These are phyloP conservation scores for Acrocephalus scirpaceus DNA, from an alignment of 2,797 vertebrate species.

Conservation along the genomic window DNA sequence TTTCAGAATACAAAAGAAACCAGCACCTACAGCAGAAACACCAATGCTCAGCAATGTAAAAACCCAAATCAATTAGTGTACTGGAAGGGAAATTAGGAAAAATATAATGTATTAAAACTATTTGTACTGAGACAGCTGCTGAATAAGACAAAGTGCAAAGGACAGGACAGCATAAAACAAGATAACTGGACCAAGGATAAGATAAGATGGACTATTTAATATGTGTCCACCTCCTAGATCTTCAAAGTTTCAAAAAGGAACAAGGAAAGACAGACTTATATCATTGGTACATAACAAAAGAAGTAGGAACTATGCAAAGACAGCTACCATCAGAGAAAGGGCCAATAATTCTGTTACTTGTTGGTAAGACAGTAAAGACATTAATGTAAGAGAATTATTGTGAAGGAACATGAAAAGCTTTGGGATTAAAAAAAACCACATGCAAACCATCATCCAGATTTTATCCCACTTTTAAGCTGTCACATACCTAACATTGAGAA, in stretches of 20 bases:
- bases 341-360: background rate
- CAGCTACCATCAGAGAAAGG: conserved; percentile 2
- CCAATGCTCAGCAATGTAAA: background rate
- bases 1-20: background rate
- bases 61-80: background rate
- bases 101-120: background rate
- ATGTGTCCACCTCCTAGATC: background rate
- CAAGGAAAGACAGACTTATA: background rate
- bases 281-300: background rate
- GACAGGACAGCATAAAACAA: background rate
- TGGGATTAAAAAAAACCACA: background rate
- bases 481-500: background rate
- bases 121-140: background rate
- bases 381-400: background rate
- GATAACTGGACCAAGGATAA: background rate
- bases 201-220: background rate
- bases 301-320: background rate
- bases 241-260: background rate
- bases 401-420: background rate
- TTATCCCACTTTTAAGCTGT: background rate
- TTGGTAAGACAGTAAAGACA: background rate
- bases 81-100: background rate
- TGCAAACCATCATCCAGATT: background rate
- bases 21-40: background rate
- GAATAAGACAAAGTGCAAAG: background rate